phyloP scores from a whole-genome alignment of 2,888 invertebrate species.

The Acholoe squamosa region DNA sequence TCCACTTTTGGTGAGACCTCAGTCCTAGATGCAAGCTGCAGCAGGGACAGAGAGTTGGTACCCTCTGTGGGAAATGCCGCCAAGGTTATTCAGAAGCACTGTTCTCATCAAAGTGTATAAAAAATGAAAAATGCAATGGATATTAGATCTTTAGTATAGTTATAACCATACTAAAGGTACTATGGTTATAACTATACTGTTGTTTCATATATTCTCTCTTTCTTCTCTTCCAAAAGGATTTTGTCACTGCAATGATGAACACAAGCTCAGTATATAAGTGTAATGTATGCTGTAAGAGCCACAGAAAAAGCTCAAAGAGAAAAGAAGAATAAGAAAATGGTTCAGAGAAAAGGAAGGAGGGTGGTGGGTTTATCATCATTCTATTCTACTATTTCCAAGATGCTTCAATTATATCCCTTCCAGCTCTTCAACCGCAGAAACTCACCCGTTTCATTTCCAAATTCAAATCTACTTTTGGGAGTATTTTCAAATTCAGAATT shows the following conservation, averaged over 20 bases:
- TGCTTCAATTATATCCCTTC: neutral
- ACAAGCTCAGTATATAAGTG: neutral
- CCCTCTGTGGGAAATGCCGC: neutral
- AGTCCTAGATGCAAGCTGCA: neutral
- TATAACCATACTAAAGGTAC: no score
- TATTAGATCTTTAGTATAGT: neutral
- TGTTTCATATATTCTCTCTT: neutral
- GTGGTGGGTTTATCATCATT: neutral
- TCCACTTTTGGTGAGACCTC: neutral
- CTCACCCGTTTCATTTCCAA: neutral
- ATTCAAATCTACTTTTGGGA: neutral
- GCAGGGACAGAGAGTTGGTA: neutral
- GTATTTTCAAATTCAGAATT: slow-evolving; percentile 27
- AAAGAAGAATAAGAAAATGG: neutral
- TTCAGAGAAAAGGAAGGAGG: neutral
- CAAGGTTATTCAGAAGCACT: neutral
- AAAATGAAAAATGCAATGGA: neutral
- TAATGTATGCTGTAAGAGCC: neutral
- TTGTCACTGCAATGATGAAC: neutral
- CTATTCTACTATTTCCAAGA: slow-evolving; percentile 12
- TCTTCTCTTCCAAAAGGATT: neutral
- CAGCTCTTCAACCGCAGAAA: neutral
- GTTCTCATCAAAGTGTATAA: neutral
- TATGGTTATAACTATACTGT: no score
- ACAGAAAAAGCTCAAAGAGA: neutral